These are phyloP conservation scores for Lycophotia porphyrea DNA, from an alignment of 2,888 invertebrate genomes.

Conservation along the genomic window DNA sequence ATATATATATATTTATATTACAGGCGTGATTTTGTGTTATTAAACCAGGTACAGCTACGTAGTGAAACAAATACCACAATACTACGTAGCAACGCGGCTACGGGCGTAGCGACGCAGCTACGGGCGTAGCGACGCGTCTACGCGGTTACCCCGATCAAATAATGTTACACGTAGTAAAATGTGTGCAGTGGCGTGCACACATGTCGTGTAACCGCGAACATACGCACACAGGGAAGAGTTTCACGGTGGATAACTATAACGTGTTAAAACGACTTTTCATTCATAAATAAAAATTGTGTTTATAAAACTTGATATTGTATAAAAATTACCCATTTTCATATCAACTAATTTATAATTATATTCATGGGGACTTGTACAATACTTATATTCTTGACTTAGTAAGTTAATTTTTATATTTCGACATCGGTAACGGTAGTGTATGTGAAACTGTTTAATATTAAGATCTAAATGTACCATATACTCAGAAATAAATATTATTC, in stretches of 20 bases:
- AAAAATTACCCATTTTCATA: no score
- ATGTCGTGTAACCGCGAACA: slow-evolving; percentile 19
- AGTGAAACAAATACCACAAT: slow-evolving; percentile 17
- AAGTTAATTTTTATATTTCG: no score
- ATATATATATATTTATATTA: no score
- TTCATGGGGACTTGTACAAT: no score
- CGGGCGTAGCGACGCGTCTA: slow-evolving; percentile 3
- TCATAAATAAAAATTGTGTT: no score
- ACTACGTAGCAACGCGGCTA: slow-evolving; percentile 10
- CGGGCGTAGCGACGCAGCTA: slow-evolving; percentile 13
- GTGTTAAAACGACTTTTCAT: slow-evolving; percentile 5
- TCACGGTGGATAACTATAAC: slow-evolving; percentile 22
- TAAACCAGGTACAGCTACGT: background rate
- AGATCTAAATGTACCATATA: no score
- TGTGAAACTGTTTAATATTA: no score
- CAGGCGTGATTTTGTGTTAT: background rate
- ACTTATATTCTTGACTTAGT: no score
- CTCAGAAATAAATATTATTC: no score
- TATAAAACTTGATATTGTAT: no score
- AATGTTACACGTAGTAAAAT: slow-evolving; percentile 16
- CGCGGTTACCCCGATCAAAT: slow-evolving; percentile 34
- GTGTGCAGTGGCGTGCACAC: slow-evolving; percentile 19
- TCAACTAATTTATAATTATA: no score
- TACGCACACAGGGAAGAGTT: background rate
- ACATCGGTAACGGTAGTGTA: no score